Evolutionary conservation across 2,797 vertebrate genomes (phyloP), one percentile per base, ranked within the genome.

Genomic region (Fistularia commersonii): DNA sequence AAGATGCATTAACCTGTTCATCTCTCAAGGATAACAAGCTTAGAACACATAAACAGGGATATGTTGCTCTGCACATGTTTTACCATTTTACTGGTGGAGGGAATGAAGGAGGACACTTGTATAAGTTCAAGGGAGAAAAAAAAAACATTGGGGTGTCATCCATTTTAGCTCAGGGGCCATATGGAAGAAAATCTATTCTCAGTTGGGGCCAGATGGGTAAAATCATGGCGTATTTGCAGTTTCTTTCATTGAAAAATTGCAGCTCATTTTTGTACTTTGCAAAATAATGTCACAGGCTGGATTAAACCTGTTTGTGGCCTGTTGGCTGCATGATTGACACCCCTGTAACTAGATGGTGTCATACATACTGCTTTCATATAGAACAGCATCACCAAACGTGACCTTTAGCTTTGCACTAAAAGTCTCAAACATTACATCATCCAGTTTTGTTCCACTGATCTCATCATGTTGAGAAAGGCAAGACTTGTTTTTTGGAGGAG

Each of bases 1-100:
- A 66, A 54, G 59, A 45, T 68, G 76, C 72, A 77, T 83, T 85
- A 79, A 80, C 64, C 76, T 84, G 74, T 81, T 51, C 61, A 61
- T 66, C 63, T 72, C 41, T 50, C 49, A 49, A 54, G 51, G 50
- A 69, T 61, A 54, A 61, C 14, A 32, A 61, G 62, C 77, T 76
- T 73, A 77, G 72, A 48, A 57, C 48, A 45, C 41, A 61, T 42
- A 67, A 11, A 36, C 8, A 37, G 32, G 53, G 60, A 62, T 36
- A 57, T 61, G 49, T 58, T 63, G 57, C 60, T 50, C 32, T 8
- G 49, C n/a, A n/a, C n/a, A n/a, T 23, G 23, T 23, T 23, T 23
- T 23, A 23, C 40, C 38, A 48, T 12, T 13, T 50, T 45, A 57
- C 38, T 57, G 34, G 11, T 36, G 31, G 7, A 8, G 23, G 31